Evolutionary conservation across 1,140 invertebrate species (phyloP).

Genomic region (Drosophila tropicalis): DNA sequence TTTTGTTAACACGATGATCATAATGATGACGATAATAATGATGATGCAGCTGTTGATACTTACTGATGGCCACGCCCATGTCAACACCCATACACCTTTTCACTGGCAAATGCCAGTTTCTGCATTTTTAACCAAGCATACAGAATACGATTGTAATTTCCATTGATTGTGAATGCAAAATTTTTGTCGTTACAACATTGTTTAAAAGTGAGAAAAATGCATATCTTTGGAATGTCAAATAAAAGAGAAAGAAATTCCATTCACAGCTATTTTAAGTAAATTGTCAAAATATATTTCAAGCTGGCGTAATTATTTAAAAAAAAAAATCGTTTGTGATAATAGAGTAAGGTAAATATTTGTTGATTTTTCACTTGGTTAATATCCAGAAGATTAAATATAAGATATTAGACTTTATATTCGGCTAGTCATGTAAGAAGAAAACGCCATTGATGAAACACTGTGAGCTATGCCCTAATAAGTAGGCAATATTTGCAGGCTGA

Average conservation of each 20-base stretch:
- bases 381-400: too few relatives aligned
- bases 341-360: too few relatives aligned
- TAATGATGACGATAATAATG: conserved; percentile 37
- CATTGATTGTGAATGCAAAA: background rate
- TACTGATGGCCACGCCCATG: conserved; percentile 40
- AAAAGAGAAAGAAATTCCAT: background rate
- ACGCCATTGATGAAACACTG: too few relatives aligned
- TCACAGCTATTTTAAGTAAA: background rate
- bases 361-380: too few relatives aligned
- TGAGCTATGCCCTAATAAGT: too few relatives aligned
- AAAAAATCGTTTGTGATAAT: too few relatives aligned
- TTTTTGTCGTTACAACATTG: conserved; percentile 32
- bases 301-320: too few relatives aligned
- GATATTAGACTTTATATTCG: too few relatives aligned
- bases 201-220: conserved; percentile 15
- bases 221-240: background rate
- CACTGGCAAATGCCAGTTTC: conserved; percentile 36
- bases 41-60: conserved; percentile 31
- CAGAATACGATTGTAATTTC: conserved; percentile 10
- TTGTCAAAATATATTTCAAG: background rate
- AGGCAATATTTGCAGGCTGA: too few relatives aligned
- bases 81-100: conserved; percentile 28
- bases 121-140: conserved; percentile 64
- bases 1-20: conserved; percentile 78
- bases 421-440: too few relatives aligned